Evolutionary conservation across 2,888 invertebrate genomes (phyloP).

Genomic region (Mesorhabditis spiculigera): DNA sequence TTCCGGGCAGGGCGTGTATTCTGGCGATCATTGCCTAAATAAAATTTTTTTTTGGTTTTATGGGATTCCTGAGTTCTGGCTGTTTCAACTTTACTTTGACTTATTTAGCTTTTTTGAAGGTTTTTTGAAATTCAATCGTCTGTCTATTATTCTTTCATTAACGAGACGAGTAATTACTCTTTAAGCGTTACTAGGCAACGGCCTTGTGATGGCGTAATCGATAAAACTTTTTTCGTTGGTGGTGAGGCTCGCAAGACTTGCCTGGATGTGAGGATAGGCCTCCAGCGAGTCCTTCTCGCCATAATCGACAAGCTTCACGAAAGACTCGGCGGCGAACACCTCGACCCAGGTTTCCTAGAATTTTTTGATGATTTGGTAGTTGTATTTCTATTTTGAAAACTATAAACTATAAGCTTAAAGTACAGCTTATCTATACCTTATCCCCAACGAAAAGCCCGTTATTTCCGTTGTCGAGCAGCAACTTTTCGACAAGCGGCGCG

Average conservation of each 20-base stretch:
- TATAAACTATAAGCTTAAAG: slow-evolving; percentile 1
- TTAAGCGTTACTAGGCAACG: not conserved
- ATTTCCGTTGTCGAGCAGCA: slow-evolving; percentile 46
- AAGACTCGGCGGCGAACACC: slow-evolving; percentile 48
- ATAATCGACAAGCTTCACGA: slow-evolving; percentile 42
- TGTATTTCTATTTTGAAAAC: slow-evolving; percentile 4
- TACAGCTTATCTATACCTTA: slow-evolving; percentile 13
- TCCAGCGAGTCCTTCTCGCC: slow-evolving; percentile 44
- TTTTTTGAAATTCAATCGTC: not conserved
- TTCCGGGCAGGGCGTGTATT: slow-evolving; percentile 44
- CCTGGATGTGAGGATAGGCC: slow-evolving; percentile 47
- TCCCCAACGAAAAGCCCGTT: slow-evolving; percentile 43
- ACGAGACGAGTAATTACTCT: not conserved
- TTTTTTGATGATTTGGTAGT: not conserved
- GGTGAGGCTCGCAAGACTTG: not conserved
- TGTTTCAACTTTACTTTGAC: not conserved
- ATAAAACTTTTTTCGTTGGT: not conserved
- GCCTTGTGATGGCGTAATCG: not conserved
- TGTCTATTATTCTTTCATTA: not conserved
- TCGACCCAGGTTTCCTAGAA: slow-evolving; percentile 51
- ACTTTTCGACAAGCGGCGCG: slow-evolving; percentile 46
- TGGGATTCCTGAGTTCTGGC: too few relatives aligned
- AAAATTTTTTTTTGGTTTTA: not conserved
- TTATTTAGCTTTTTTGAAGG: not conserved
- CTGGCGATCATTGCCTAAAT: slow-evolving; percentile 39